Evolutionary conservation across 2,113 vertebrate species (phyloP), one percentile per base, ranked within the genome.

Genomic region (Colinus virginianus): DNA sequence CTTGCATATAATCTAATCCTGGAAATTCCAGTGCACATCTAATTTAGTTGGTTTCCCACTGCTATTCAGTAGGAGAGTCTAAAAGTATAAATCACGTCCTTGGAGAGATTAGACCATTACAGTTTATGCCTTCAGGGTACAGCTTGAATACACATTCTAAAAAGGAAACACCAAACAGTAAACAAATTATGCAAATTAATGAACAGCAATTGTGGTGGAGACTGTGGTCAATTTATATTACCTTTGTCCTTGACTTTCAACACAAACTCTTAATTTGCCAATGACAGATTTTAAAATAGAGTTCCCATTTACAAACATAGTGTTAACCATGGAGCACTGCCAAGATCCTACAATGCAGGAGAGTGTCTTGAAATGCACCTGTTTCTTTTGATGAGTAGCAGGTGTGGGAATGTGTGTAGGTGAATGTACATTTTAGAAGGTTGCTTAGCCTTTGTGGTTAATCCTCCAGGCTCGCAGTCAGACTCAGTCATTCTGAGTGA

Each of bases 141-240:
- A 72, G 71, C 43, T 94, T 75, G 64, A 81, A 90, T 36, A 96
- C 56, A 75, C 21, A 25, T 69, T 56, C 56, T 66, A 49, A 89
- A 89, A 94, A 66, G 9, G 34, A 91, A 91, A 80, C 16, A 90
- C 45, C 13, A 88, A 94, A 92, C 55, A 95, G 88, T 87, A 95
- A 93, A 87, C 49, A 87, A 90, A 88, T 87, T 90, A 94, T 66
- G 55, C 36, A 91, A 95, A 93, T 87, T 75, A 92, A 92, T 42
- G 34, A 89, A 38, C 67, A 92, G 43, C 67, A 92, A 70, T 94
- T 64, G 46, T 4, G 0, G 22, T 49, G 49, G 62, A 85, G 81
- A 71, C 67, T 63, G 25, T 58, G 82, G 68, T 79, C 80, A 86
- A 70, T 76, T 79, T 83, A 49, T 70, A 70, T 79, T 89, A 34